These are phyloP conservation scores for Spondyliosoma cantharus DNA, from an alignment of 2,797 vertebrate genomes.

Conservation along the genomic window DNA sequence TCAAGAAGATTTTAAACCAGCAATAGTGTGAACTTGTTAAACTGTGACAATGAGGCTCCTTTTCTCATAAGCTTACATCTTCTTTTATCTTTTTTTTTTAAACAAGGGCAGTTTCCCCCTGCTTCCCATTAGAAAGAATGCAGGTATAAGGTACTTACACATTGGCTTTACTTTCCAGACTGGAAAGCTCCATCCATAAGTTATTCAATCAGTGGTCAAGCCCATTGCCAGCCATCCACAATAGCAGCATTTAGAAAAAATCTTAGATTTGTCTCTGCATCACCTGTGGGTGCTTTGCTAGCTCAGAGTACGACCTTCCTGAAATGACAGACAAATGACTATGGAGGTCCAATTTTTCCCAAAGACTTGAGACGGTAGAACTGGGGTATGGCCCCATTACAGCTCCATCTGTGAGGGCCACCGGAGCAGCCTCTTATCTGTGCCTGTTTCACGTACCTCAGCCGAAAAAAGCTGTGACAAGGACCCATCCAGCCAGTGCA, in stretches of 20 bases:
- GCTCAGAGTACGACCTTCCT: slow-evolving; percentile 41
- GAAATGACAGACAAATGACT: slow-evolving; percentile 60
- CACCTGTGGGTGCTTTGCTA: slow-evolving; percentile 40
- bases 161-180: no score
- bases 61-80: neutral
- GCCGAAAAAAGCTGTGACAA: slow-evolving; percentile 52
- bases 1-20: no score
- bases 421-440: slow-evolving; percentile 63
- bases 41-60: no score
- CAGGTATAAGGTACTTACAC: neutral
- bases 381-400: slow-evolving; percentile 68
- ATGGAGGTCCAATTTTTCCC: slow-evolving; percentile 44
- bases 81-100: no score
- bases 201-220: no score
- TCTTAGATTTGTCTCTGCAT: slow-evolving; percentile 33
- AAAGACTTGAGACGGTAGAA: slow-evolving; percentile 54
- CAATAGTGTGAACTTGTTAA: no score
- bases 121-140: neutral
- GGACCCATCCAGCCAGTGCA: slow-evolving; percentile 43
- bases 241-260: slow-evolving; percentile 30
- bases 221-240: neutral
- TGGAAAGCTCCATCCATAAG: no score
- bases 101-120: no score
- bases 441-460: slow-evolving; percentile 44
- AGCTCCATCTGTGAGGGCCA: slow-evolving; percentile 59